These are phyloP conservation scores for Girardinichthys multiradiatus DNA, from an alignment of 2,113 vertebrate genomes.

Conservation along the genomic window DNA sequence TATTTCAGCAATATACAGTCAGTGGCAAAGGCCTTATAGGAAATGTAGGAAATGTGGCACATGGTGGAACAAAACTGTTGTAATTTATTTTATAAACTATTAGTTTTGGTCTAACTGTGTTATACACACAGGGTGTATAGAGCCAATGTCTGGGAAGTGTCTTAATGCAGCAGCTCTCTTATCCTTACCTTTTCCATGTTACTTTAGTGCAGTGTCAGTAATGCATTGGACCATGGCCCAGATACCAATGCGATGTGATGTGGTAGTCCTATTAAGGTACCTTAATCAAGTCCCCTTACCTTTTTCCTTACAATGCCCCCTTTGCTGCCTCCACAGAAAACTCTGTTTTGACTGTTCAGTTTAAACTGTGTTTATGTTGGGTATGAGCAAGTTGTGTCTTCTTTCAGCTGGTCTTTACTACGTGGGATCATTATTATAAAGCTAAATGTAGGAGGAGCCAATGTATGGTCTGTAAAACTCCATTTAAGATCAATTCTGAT, in stretches of 20 bases:
- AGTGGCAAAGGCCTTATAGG: constrained; percentile 2
- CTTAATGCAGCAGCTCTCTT: constrained; percentile 44
- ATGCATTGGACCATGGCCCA: constrained; percentile 68
- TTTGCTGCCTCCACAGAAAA: constrained; percentile 61
- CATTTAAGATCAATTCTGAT: neutral
- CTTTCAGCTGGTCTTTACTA: constrained; percentile 57
- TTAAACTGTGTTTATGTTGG: constrained; percentile 72
- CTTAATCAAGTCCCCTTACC: constrained; percentile 73
- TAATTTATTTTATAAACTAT: constrained; percentile 47
- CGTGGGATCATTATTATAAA: constrained; percentile 50
- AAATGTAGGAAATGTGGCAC: neutral
- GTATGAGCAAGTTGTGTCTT: constrained; percentile 58
- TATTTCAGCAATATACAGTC: constrained; percentile 8
- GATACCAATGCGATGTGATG: constrained; percentile 68
- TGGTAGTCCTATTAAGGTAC: constrained; percentile 72
- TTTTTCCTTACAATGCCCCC: constrained; percentile 43
- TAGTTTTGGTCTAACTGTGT: constrained; percentile 37
- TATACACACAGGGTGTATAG: constrained; percentile 32
- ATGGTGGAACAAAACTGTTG: constrained; percentile 6
- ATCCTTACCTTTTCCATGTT: constrained; percentile 69
- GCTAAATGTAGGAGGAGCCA: constrained; percentile 41
- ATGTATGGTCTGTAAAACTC: constrained; percentile 27
- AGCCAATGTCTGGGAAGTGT: constrained; percentile 54
- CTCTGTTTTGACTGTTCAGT: constrained; percentile 71
- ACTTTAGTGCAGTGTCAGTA: constrained; percentile 66